A percentile compares a stretch with the other conserved stretches of the same genome.
phyloP scores from a whole-genome alignment of 2,888 invertebrate genomes.

The Nebria brevicollis region DNA sequence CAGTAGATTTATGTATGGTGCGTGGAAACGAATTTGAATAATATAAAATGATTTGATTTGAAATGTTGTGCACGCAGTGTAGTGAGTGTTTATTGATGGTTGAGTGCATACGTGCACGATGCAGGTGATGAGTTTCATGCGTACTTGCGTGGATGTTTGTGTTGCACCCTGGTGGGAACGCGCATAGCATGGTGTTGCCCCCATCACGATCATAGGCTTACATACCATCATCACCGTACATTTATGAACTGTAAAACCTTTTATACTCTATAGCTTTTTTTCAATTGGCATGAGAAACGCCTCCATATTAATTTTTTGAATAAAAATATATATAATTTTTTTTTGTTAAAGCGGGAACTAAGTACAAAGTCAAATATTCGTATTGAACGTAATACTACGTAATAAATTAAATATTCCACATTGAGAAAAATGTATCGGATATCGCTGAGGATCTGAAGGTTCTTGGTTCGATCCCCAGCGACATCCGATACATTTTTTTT shows the following conservation, averaged over 20 bases:
- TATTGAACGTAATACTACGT: no score
- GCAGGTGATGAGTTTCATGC: slow-evolving; percentile 15
- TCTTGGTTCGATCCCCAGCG: no score
- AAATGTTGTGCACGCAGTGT: not conserved
- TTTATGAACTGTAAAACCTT: not conserved
- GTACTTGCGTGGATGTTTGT: slow-evolving; percentile 18
- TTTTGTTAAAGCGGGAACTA: no score
- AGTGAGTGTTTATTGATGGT: slow-evolving; percentile 9
- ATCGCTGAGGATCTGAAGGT: no score
- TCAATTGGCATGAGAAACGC: not conserved
- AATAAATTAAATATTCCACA: no score
- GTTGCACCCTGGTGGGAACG: slow-evolving; percentile 21
- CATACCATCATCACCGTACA: not conserved
- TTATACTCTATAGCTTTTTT: not conserved
- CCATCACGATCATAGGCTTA: slow-evolving; percentile 7
- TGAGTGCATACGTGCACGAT: not conserved
- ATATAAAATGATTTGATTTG: not conserved
- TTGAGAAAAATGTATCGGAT: no score
- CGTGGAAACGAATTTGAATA: not conserved
- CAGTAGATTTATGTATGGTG: not conserved
- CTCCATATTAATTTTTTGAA: no score
- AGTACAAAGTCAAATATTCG: no score
- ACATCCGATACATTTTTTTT: no score
- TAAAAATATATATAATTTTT: no score
- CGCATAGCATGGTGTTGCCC: slow-evolving; percentile 9